These are phyloP conservation scores for Leuctra nigra DNA, from an alignment of 2,888 invertebrate genomes.

Conservation along the genomic window DNA sequence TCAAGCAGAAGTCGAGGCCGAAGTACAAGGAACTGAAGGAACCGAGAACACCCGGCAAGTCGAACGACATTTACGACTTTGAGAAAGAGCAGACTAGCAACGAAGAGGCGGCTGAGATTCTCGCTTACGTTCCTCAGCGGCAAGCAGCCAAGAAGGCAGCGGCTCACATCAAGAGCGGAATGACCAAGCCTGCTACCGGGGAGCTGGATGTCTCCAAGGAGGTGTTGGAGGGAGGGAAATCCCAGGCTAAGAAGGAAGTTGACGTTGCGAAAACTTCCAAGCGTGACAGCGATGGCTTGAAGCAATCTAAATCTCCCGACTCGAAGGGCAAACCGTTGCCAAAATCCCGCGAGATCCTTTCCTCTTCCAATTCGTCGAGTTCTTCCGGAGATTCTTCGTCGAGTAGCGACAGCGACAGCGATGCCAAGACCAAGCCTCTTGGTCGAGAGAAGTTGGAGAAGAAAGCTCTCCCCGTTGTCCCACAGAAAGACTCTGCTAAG, in stretches of 20 bases:
- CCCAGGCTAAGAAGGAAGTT: constrained; percentile 33
- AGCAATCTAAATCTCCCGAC: constrained; percentile 12
- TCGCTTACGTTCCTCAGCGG: constrained; percentile 81
- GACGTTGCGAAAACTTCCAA: constrained; percentile 38
- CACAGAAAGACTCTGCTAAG: constrained; percentile 24
- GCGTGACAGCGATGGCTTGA: constrained; percentile 31
- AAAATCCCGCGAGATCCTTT: constrained; percentile 29
- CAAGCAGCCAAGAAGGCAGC: constrained; percentile 90
- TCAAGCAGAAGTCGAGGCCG: constrained; percentile 25
- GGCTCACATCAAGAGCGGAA: constrained; percentile 78
- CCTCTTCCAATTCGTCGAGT: constrained; percentile 44
- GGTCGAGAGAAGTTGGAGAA: constrained; percentile 19
- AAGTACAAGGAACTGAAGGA: constrained; percentile 23
- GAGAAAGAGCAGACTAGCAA: constrained; percentile 51
- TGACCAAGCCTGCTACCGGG: constrained; percentile 46
- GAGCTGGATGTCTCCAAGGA: constrained; percentile 37
- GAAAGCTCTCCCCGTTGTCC: constrained; percentile 12
- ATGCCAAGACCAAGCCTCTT: constrained; percentile 30
- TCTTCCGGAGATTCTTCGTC: constrained; percentile 40
- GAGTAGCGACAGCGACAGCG: constrained; percentile 50
- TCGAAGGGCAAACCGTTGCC: constrained; percentile 17
- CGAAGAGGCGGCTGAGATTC: constrained; percentile 45
- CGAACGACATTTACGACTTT: constrained; percentile 49
- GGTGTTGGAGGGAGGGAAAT: constrained; percentile 22
- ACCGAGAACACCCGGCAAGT: constrained; percentile 24